Percentiles rank a stretch among this genome's conserved stretches.
These are phyloP conservation scores for Melanocharis versteri DNA, from an alignment of 2,113 vertebrate genomes.

Conservation along the genomic window DNA sequence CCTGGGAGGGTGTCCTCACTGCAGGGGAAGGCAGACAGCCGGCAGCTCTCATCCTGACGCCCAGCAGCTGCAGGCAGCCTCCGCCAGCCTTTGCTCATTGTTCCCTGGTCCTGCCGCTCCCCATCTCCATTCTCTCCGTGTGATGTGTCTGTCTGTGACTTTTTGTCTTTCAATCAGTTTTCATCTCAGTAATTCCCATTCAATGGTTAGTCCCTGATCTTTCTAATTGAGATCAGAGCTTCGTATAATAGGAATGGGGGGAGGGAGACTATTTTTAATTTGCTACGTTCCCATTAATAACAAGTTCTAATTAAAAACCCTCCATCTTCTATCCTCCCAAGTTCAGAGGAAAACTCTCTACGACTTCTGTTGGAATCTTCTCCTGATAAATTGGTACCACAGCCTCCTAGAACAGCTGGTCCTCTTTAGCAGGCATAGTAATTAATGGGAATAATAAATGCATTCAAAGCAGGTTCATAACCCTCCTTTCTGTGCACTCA, in stretches of 20 bases:
- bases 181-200: conserved; percentile 72
- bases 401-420: conserved; percentile 69
- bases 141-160: conserved; percentile 19
- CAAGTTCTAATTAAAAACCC: conserved; percentile 79
- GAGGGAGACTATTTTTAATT: conserved; percentile 76
- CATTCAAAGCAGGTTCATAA: conserved; percentile 61
- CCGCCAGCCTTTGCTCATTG: neutral
- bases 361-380: conserved; percentile 63
- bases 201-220: conserved; percentile 75
- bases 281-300: conserved; percentile 78
- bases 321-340: conserved; percentile 67
- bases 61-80: neutral
- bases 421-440: conserved; percentile 70
- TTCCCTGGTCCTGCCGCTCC: neutral
- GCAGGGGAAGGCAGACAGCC: neutral
- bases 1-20: neutral
- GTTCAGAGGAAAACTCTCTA: conserved; percentile 69
- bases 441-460: conserved; percentile 73
- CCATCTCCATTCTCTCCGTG: neutral
- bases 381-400: conserved; percentile 65
- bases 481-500: conserved; percentile 36
- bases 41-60: neutral
- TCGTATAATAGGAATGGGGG: conserved; percentile 67
- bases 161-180: conserved; percentile 64
- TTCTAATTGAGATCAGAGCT: conserved; percentile 81